Conservation (phyloP, 2,888 invertebrate genomes). For the Hypomecis punctinalis region DNA sequence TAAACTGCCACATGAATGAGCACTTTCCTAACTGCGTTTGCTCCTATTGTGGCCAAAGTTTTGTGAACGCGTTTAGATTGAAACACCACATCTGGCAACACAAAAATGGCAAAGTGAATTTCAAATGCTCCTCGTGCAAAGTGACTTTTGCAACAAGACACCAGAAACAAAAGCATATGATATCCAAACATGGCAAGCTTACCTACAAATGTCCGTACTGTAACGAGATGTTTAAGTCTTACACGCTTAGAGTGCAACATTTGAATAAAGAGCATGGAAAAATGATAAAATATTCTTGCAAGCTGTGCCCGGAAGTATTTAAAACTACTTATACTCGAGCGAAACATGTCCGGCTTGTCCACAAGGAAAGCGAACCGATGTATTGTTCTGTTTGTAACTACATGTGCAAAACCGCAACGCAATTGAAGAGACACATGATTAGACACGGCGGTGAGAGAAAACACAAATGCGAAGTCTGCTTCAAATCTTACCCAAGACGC, state of each 20-base stretch:
- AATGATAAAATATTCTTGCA: constrained; percentile 68
- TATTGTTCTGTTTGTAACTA: constrained; percentile 13
- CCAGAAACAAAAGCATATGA: constrained; percentile 56
- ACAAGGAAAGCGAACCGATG: constrained; percentile 50
- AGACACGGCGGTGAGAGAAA: constrained; percentile 64
- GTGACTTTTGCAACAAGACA: no score
- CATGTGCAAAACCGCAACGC: constrained; percentile 54
- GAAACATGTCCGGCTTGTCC: constrained; percentile 68
- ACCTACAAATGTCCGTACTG: constrained; percentile 43
- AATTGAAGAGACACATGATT: constrained; percentile 66
- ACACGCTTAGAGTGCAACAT: constrained; percentile 53
- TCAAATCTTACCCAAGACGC: constrained; percentile 68
- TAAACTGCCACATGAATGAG: constrained; percentile 70
- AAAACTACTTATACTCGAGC: constrained; percentile 66
- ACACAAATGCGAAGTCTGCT: constrained; percentile 75
- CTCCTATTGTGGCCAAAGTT: constrained; percentile 67
- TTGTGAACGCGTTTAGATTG: constrained; percentile 1
- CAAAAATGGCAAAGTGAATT: background rate
- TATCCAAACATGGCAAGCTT: constrained; percentile 56
- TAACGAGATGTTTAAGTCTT: constrained; percentile 56
- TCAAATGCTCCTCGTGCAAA: constrained; percentile 34
- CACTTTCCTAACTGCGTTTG: constrained; percentile 74
- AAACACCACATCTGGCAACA: background rate
- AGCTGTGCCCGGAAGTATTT: constrained; percentile 68
- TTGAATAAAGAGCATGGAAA: constrained; percentile 33